phyloP scores from a whole-genome alignment of 2,888 invertebrate species.

The Fragum sueziense region DNA sequence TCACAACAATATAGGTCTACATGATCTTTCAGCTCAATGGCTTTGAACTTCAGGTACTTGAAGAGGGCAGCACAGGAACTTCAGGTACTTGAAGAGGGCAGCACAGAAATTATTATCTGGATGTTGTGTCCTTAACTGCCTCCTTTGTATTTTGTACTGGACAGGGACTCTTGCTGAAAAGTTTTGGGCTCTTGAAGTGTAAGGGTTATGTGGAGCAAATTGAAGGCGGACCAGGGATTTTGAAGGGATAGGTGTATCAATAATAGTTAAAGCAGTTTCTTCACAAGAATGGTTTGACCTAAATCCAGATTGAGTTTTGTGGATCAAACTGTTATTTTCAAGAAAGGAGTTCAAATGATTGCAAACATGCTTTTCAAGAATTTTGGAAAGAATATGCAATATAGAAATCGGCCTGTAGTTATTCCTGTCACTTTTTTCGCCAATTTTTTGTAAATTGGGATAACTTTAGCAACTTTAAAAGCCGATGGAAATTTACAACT shows the following conservation, averaged over 20 bases:
- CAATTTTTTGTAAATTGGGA: too few species aligned
- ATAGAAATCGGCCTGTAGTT: too few species aligned
- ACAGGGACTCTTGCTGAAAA: constrained; percentile 48
- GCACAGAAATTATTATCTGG: constrained; percentile 52
- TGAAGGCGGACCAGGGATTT: constrained; percentile 54
- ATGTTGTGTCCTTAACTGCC: constrained; percentile 50
- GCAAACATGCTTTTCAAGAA: too few species aligned
- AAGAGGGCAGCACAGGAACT: constrained; percentile 53
- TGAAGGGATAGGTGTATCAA: constrained; percentile 47
- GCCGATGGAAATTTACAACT: too few species aligned
- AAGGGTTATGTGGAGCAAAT: constrained; percentile 57
- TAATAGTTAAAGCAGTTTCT: too few species aligned
- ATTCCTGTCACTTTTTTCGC: too few species aligned
- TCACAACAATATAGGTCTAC: constrained; percentile 29
- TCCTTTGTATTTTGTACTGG: constrained; percentile 58
- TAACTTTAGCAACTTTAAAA: too few species aligned
- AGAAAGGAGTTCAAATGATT: too few species aligned
- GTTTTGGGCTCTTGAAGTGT: constrained; percentile 36
- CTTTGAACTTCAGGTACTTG: constrained; percentile 48
- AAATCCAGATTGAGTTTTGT: too few species aligned
- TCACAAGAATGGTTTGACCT: too few species aligned
- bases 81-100: constrained; percentile 55
- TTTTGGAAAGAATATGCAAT: too few species aligned
- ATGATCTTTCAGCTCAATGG: constrained; percentile 28
- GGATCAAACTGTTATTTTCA: too few species aligned